Evolutionary conservation across 2,888 invertebrate genomes (phyloP).

Genomic region (Latrodectus elegans): DNA sequence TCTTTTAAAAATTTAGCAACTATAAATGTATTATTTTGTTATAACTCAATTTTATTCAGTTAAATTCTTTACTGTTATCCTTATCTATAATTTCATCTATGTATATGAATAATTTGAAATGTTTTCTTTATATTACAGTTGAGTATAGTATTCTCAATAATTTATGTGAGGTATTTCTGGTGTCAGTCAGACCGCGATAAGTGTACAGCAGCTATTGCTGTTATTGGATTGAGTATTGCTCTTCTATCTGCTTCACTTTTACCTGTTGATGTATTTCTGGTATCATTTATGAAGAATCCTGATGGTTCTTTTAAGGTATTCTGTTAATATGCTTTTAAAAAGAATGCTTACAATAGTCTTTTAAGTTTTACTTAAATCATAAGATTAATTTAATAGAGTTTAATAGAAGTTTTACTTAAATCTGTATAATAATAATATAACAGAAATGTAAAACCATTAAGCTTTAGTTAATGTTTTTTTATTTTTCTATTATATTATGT

Average conservation of each 20-base stretch:
- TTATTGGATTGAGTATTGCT: constrained; percentile 67
- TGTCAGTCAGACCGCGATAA: constrained; percentile 74
- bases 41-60: too few relatives aligned
- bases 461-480: too few relatives aligned
- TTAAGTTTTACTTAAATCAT: too few relatives aligned
- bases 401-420: too few relatives aligned
- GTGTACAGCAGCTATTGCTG: constrained; percentile 72
- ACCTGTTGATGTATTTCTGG: constrained; percentile 76
- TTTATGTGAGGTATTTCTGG: constrained; percentile 75
- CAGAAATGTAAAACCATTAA: too few relatives aligned
- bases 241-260: constrained; percentile 70
- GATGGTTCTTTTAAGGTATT: constrained; percentile 73
- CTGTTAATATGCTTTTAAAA: neutral
- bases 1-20: too few relatives aligned
- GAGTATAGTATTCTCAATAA: constrained; percentile 74
- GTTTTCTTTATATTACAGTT: constrained; percentile 73
- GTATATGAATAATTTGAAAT: neutral
- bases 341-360: too few relatives aligned
- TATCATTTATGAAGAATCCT: constrained; percentile 75
- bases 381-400: too few relatives aligned
- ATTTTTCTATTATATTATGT: too few relatives aligned
- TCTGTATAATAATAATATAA: too few relatives aligned
- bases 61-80: too few relatives aligned
- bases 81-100: neutral
- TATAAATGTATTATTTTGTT: too few relatives aligned